Conservation (phyloP, 2,113 vertebrate species). For the Cathartes aura region DNA sequence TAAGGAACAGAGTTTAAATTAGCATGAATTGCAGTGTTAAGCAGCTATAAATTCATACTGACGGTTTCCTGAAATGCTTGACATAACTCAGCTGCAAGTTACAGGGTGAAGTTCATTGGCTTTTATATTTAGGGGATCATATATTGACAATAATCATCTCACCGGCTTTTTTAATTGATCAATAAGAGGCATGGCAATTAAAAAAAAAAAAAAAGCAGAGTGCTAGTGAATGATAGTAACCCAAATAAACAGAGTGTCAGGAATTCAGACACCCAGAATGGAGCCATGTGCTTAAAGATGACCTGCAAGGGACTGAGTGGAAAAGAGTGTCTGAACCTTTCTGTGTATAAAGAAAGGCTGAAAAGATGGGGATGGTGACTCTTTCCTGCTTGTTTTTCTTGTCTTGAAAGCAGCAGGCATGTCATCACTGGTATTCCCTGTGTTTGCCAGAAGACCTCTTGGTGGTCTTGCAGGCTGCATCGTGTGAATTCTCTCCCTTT, state of each 20-base stretch:
- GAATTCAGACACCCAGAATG: background rate
- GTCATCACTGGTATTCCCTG: conserved; percentile 25
- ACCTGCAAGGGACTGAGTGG: background rate
- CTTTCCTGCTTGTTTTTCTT: conserved; percentile 65
- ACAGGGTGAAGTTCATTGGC: background rate
- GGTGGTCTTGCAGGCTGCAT: conserved; percentile 48
- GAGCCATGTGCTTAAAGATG: background rate
- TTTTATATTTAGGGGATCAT: background rate
- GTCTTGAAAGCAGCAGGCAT: conserved; percentile 43
- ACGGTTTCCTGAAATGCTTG: background rate
- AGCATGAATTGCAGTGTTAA: background rate
- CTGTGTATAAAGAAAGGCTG: background rate
- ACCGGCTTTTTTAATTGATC: background rate
- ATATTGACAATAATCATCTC: background rate
- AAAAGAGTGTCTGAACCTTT: background rate
- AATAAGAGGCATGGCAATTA: background rate
- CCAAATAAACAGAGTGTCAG: conserved; percentile 5
- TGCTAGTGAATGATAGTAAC: background rate
- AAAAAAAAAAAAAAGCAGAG: background rate
- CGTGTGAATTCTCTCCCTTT: background rate
- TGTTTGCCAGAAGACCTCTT: conserved; percentile 44
- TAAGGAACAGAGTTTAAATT: background rate
- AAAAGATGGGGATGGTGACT: background rate
- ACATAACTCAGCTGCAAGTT: background rate
- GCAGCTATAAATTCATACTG: background rate